These are phyloP conservation scores for Napeogenes inachia DNA, from an alignment of 2,888 invertebrate genomes.

Conservation along the genomic window DNA sequence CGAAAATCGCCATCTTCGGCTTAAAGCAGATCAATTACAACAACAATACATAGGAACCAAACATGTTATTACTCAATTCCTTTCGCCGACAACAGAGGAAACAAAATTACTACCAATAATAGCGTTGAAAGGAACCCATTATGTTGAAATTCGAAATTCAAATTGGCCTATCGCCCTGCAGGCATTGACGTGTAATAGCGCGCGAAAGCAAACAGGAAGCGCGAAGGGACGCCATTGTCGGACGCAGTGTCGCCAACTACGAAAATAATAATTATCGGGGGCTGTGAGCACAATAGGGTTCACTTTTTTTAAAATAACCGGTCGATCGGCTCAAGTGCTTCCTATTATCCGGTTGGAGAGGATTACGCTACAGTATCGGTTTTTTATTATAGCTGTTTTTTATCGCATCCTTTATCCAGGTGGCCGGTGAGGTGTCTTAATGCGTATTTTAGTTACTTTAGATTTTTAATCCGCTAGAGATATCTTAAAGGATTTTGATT, in stretches of 20 bases:
- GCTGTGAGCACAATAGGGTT: slow-evolving; percentile 61
- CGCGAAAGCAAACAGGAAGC: slow-evolving; percentile 76
- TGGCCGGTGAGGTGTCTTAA: slow-evolving; percentile 64
- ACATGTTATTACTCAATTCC: slow-evolving; percentile 31
- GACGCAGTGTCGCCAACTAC: slow-evolving; percentile 74
- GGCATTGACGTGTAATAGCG: slow-evolving; percentile 76
- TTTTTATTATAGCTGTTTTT: slow-evolving; percentile 43
- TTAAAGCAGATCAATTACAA: slow-evolving; percentile 26
- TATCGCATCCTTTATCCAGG: slow-evolving; percentile 57
- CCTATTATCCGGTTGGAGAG: slow-evolving; percentile 66
- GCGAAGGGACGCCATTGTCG: slow-evolving; percentile 66
- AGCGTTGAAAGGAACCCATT: slow-evolving; percentile 61
- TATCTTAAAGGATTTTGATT: slow-evolving; percentile 17
- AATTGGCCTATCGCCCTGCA: slow-evolving; percentile 70
- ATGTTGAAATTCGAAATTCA: slow-evolving; percentile 67
- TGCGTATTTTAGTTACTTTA: slow-evolving; percentile 59
- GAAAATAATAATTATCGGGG: slow-evolving; percentile 77
- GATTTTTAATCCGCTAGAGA: slow-evolving; percentile 54
- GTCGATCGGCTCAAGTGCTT: slow-evolving; percentile 74
- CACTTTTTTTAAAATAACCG: slow-evolving; percentile 65
- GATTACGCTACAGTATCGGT: slow-evolving; percentile 68
- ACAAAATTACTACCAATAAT: slow-evolving; percentile 61
- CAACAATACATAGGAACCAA: slow-evolving; percentile 29
- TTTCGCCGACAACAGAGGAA: slow-evolving; percentile 38
- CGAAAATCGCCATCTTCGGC: slow-evolving; percentile 13